Conservation (phyloP, 2,113 vertebrate genomes). For the Cyanoramphus novaezelandiae region DNA sequence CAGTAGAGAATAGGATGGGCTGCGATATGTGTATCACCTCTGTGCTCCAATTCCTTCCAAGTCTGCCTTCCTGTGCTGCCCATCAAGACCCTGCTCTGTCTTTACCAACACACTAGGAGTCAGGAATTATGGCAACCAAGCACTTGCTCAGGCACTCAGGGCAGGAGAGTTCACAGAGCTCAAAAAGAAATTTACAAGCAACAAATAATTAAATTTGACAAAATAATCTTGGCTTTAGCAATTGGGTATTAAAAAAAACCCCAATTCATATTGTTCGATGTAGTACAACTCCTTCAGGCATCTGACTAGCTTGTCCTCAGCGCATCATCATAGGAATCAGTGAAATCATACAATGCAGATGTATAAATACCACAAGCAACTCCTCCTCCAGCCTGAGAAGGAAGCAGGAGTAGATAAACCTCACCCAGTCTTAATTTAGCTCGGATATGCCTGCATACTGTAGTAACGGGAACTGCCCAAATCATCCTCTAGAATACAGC, state of each 20-base stretch:
- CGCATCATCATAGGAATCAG: not conserved
- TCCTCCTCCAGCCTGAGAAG: conserved; percentile 25
- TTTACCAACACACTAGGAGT: not conserved
- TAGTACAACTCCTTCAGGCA: not conserved
- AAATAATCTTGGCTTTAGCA: not conserved
- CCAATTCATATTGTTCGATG: not conserved
- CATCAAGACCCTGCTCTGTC: not conserved
- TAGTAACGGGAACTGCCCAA: not conserved
- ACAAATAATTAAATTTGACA: not conserved
- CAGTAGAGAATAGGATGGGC: not conserved
- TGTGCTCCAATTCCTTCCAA: not conserved
- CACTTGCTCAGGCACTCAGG: not conserved
- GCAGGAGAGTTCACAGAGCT: not conserved
- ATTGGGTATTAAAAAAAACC: not conserved
- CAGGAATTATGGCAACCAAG: not conserved
- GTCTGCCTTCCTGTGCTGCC: not conserved
- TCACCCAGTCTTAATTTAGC: conserved; percentile 28
- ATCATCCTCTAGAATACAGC: not conserved
- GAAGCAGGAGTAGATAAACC: not conserved
- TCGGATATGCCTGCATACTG: not conserved
- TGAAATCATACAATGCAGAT: not conserved
- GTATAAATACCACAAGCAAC: not conserved
- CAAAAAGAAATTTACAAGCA: not conserved
- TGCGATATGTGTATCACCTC: not conserved
- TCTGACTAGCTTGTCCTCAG: not conserved